phyloP scores from a whole-genome alignment of 2,888 invertebrate species.

The Sceliomorpha sp. region DNA sequence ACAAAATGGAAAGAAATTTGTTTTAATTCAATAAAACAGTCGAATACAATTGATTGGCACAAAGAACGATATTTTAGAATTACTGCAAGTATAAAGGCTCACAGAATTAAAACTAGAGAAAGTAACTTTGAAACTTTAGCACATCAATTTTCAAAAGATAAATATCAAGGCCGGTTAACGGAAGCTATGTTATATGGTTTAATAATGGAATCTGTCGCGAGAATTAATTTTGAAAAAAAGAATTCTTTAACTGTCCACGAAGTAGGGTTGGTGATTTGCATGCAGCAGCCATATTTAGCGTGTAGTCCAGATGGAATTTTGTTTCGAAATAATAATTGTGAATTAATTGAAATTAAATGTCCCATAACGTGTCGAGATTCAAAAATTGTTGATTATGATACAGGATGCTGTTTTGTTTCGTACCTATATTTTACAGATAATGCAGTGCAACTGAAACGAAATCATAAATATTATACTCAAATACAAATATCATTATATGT shows the following conservation, averaged over 20 bases:
- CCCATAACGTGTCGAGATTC: slow-evolving; percentile 35
- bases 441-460: slow-evolving; percentile 8
- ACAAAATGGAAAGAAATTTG: slow-evolving; percentile 15
- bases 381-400: slow-evolving; percentile 22
- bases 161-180: slow-evolving; percentile 2
- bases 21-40: slow-evolving; percentile 17
- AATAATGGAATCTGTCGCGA: slow-evolving; percentile 6
- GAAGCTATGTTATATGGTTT: slow-evolving; percentile 18
- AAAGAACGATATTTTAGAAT: slow-evolving; percentile 13
- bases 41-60: slow-evolving; percentile 9
- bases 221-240: slow-evolving; percentile 1
- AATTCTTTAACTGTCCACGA: slow-evolving; percentile 10
- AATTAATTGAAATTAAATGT: slow-evolving; percentile 48
- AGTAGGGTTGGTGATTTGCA: slow-evolving; percentile 22
- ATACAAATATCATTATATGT: slow-evolving; percentile 22
- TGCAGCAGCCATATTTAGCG: slow-evolving; percentile 32
- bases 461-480: slow-evolving; percentile 22
- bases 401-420: background rate
- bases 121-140: slow-evolving; percentile 4
- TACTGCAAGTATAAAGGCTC: slow-evolving; percentile 13
- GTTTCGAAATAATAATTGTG: slow-evolving; percentile 20
- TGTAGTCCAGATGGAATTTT: slow-evolving; percentile 39
- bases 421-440: background rate
- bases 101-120: slow-evolving; percentile 5
- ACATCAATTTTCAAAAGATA: slow-evolving; percentile 2